These are phyloP conservation scores for Thumatha senex DNA, from an alignment of 2,888 invertebrate genomes.

Conservation along the genomic window DNA sequence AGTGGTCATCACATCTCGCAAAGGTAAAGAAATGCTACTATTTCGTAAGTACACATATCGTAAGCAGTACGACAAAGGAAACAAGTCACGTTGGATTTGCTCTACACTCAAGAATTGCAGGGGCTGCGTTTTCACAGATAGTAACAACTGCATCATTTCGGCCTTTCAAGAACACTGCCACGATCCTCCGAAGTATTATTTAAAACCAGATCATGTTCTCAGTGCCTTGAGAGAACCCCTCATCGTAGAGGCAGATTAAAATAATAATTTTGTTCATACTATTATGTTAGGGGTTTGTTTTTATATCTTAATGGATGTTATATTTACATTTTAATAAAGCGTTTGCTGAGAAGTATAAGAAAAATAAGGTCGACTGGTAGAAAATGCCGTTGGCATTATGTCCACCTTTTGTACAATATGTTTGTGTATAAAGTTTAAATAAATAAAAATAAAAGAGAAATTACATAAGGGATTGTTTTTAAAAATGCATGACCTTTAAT, in stretches of 20 bases:
- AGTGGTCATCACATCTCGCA: slow-evolving; percentile 68
- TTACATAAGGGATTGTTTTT: too few species aligned
- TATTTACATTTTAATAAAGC: too few species aligned
- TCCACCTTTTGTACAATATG: too few species aligned
- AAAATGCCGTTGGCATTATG: too few species aligned
- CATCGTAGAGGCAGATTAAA: slow-evolving; percentile 47
- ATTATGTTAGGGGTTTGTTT: too few species aligned
- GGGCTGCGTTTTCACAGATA: slow-evolving; percentile 64
- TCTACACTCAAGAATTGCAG: slow-evolving; percentile 71
- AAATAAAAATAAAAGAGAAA: too few species aligned
- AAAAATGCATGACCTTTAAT: too few species aligned
- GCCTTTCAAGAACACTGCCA: slow-evolving; percentile 63
- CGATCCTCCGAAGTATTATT: slow-evolving; percentile 71
- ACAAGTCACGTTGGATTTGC: slow-evolving; percentile 67
- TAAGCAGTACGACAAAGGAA: slow-evolving; percentile 58
- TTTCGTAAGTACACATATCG: slow-evolving; percentile 70
- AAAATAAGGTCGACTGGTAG: too few species aligned
- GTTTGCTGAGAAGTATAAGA: too few species aligned
- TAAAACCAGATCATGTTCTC: slow-evolving; percentile 62
- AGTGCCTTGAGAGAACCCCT: slow-evolving; percentile 60
- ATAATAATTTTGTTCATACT: neutral
- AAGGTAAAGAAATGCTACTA: slow-evolving; percentile 72
- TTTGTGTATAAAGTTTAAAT: too few species aligned
- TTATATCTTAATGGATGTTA: too few species aligned
- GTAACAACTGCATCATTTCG: slow-evolving; percentile 56